Evolutionary conservation across 2,888 invertebrate genomes (phyloP).

Genomic region (Unio delphinus): DNA sequence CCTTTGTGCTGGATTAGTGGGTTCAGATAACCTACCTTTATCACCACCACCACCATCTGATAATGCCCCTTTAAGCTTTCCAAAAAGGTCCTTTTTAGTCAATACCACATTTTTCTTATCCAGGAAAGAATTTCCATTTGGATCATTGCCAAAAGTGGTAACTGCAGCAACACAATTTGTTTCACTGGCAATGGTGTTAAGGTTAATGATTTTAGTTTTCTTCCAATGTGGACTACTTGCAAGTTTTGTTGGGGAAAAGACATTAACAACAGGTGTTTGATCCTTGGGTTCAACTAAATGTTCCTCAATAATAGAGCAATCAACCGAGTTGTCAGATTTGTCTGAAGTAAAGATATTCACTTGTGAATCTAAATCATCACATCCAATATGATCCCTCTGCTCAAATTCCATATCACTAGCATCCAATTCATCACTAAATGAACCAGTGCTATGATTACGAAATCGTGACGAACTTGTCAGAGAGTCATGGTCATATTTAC

Average conservation of each 20-base stretch:
- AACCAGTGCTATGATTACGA: slow-evolving; percentile 27
- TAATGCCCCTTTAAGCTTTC: too few relatives aligned
- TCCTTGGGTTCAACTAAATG: not conserved
- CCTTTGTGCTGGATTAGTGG: not conserved
- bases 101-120: too few relatives aligned
- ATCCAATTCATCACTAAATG: slow-evolving; percentile 25
- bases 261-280: not conserved
- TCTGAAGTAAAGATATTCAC: not conserved
- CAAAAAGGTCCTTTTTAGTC: too few relatives aligned
- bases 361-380: slow-evolving; percentile 31
- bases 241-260: not conserved
- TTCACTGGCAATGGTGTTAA: slow-evolving; percentile 7
- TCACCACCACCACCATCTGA: too few relatives aligned
- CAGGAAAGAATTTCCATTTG: too few relatives aligned
- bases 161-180: not conserved
- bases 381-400: slow-evolving; percentile 28
- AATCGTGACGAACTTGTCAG: slow-evolving; percentile 9
- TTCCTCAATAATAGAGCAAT: too few relatives aligned
- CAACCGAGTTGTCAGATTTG: not conserved
- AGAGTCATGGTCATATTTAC: slow-evolving; percentile 12
- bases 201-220: slow-evolving; percentile 22
- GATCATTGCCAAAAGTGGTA: too few relatives aligned
- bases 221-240: slow-evolving; percentile 23
- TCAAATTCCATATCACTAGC: slow-evolving; percentile 35
- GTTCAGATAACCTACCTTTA: too few relatives aligned